phyloP scores from a whole-genome alignment of 2,888 invertebrate species.

The Drosophila quasianomalipes region DNA sequence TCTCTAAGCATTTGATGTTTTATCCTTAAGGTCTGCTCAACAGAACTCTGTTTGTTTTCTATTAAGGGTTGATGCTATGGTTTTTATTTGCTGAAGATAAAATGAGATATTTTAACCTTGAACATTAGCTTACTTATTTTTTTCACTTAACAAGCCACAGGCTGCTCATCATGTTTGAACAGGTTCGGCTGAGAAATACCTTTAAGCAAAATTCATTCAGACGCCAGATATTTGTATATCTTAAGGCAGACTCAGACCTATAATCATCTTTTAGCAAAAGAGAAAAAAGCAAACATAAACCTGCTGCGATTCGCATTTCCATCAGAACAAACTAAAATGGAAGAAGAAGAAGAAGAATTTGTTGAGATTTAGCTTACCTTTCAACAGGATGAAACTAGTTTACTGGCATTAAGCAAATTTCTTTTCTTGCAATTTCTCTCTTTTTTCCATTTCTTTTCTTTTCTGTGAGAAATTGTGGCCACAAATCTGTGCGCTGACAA shows the following conservation, averaged over 20 bases:
- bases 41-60: neutral
- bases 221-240: constrained; percentile 1
- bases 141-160: neutral
- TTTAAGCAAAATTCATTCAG: neutral
- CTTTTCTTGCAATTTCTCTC: constrained; percentile 1
- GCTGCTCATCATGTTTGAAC: neutral
- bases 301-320: neutral
- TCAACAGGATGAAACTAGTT: constrained; percentile 35
- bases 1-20: neutral
- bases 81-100: neutral
- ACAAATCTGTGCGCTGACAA: constrained; percentile 18
- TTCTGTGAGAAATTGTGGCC: neutral
- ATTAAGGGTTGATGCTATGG: neutral
- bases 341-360: neutral
- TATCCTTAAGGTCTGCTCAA: neutral
- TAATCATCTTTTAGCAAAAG: neutral
- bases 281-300: neutral
- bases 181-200: neutral
- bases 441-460: constrained; percentile 4
- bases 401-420: constrained; percentile 23
- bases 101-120: neutral
- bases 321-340: neutral
- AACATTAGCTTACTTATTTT: neutral
- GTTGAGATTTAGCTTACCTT: constrained; percentile 19
- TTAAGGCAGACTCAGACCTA: neutral